Percentiles rank a stretch among this genome's conserved stretches.
Conservation (phyloP, 2,113 vertebrate genomes). For the Tonatia bakeri region DNA sequence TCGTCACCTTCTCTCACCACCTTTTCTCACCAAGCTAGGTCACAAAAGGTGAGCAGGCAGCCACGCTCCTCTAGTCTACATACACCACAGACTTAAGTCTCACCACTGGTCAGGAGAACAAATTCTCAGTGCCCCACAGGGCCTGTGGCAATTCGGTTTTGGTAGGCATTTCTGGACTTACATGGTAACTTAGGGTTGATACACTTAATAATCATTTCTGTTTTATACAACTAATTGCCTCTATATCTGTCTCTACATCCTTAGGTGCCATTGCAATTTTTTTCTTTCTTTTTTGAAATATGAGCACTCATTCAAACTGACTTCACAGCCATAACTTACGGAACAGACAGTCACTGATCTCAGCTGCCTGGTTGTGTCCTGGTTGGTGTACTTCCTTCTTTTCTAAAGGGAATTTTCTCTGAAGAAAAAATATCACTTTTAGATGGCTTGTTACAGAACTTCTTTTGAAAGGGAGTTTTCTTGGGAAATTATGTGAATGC, state of each 20-base stretch:
- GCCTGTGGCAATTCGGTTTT: neutral
- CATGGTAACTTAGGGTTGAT: neutral
- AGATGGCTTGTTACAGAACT: slow-evolving; percentile 59
- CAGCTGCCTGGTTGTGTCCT: slow-evolving; percentile 74
- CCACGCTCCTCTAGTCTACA: neutral
- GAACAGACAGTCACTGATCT: slow-evolving; percentile 81
- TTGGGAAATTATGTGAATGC: slow-evolving; percentile 71
- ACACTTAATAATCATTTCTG: slow-evolving; percentile 14
- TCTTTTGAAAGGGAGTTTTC: slow-evolving; percentile 64
- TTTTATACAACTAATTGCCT: slow-evolving; percentile 44
- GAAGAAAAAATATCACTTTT: slow-evolving; percentile 70
- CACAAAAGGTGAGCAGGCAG: neutral
- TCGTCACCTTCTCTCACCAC: neutral
- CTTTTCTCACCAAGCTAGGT: neutral
- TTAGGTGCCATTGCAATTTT: neutral
- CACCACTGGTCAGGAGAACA: neutral
- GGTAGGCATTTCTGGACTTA: neutral
- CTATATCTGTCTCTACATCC: neutral
- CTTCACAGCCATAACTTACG: slow-evolving; percentile 80
- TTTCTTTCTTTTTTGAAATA: slow-evolving; percentile 64
- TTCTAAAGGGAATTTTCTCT: slow-evolving; percentile 82
- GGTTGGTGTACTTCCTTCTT: slow-evolving; percentile 80
- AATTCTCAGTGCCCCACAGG: neutral
- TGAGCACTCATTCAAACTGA: slow-evolving; percentile 74
- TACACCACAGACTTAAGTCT: neutral